These are phyloP conservation scores for Pseudomyrmex gracilis DNA, from an alignment of 1,140 invertebrate genomes.

Conservation along the genomic window DNA sequence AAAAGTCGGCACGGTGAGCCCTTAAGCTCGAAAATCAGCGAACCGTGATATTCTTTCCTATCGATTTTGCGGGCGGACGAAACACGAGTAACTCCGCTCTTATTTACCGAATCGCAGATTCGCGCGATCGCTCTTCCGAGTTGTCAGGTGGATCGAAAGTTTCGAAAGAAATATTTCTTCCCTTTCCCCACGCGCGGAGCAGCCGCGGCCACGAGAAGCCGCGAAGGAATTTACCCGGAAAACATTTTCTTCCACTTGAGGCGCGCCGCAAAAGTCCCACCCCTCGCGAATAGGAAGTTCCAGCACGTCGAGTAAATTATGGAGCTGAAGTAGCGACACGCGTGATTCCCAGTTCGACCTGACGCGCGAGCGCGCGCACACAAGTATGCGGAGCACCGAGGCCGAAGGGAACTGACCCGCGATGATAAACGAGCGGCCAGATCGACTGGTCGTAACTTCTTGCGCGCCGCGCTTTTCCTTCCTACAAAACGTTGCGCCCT, in stretches of 20 bases:
- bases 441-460: constrained; percentile 61
- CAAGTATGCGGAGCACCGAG: constrained; percentile 18
- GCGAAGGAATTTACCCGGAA: constrained; percentile 71
- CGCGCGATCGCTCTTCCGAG: constrained; percentile 65
- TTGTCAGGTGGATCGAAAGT: constrained; percentile 75
- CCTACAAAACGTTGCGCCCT: constrained; percentile 43
- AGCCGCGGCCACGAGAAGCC: background rate
- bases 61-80: constrained; percentile 57
- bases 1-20: constrained; percentile 3
- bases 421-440: constrained; percentile 64
- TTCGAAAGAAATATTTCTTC: constrained; percentile 76
- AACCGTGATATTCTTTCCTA: constrained; percentile 12
- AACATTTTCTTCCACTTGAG: constrained; percentile 75
- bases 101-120: constrained; percentile 66
- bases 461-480: constrained; percentile 22
- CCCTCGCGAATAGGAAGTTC: constrained; percentile 64
- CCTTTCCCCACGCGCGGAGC: background rate
- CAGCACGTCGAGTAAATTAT: constrained; percentile 75
- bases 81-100: constrained; percentile 51
- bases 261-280: constrained; percentile 43
- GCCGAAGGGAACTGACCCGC: constrained; percentile 60
- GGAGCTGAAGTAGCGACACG: constrained; percentile 60
- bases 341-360: constrained; percentile 56
- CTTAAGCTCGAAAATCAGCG: constrained; percentile 24
- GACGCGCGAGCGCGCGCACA: constrained; percentile 3